A percentile compares a stretch with the other conserved stretches of the same genome.
These are phyloP conservation scores for Brachionus paranguensis DNA, from an alignment of 1,140 invertebrate species.

Conservation along the genomic window DNA sequence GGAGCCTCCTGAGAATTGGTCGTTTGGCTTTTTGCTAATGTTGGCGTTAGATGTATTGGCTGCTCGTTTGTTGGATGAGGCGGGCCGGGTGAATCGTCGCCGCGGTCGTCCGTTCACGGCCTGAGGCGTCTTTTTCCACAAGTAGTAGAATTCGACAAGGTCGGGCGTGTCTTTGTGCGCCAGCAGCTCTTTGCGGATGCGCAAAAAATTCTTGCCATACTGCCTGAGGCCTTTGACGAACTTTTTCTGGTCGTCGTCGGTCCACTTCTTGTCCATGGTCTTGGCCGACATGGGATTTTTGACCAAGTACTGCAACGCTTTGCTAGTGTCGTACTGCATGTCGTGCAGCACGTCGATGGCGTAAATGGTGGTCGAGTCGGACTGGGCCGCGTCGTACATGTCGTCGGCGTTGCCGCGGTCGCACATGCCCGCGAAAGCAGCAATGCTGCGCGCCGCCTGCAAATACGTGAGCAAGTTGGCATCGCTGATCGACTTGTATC, in stretches of 20 bases:
- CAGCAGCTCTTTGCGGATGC: constrained; percentile 88
- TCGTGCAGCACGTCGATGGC: constrained; percentile 76
- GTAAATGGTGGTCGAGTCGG: constrained; percentile 95
- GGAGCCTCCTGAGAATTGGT: constrained; percentile 57
- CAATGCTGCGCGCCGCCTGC: constrained; percentile 72
- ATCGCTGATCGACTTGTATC: constrained; percentile 74
- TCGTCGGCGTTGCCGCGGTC: constrained; percentile 67
- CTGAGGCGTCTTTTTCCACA: constrained; percentile 99
- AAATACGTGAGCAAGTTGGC: constrained; percentile 93
- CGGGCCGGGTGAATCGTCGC: constrained; percentile 67
- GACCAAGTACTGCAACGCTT: constrained; percentile 42
- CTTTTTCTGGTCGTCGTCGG: constrained; percentile 90
- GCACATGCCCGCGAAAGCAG: constrained; percentile 91
- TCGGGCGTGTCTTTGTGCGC: constrained; percentile 60
- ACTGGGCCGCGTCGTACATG: constrained; percentile 78
- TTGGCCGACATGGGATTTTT: constrained; percentile 78
- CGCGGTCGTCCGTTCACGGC: constrained; percentile 78
- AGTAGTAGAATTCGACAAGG: constrained; percentile 95
- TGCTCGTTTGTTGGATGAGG: constrained; percentile 73
- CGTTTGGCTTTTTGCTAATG: constrained; percentile 13
- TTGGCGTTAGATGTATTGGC: constrained; percentile 37
- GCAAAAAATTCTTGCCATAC: constrained; percentile 98
- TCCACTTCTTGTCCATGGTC: constrained; percentile 92
- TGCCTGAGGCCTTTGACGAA: constrained; percentile 95
- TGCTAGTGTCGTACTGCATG: background rate